A percentile compares a stretch with the other conserved stretches of the same genome.
phyloP scores from a whole-genome alignment of 2,797 vertebrate genomes.

The Bryconaethiops microstoma region DNA sequence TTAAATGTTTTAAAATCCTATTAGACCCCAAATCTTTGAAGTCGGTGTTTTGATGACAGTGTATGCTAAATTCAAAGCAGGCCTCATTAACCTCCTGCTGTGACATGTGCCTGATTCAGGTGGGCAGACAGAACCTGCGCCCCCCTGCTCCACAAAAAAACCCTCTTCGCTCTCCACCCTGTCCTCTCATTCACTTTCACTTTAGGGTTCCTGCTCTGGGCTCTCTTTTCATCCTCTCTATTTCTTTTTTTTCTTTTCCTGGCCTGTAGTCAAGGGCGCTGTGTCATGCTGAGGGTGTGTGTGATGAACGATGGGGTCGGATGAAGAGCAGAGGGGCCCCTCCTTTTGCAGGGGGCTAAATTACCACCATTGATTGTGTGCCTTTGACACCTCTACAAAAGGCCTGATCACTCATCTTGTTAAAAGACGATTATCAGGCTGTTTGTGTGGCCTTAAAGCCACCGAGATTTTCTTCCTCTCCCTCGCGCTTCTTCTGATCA shows the following conservation, averaged over 20 bases:
- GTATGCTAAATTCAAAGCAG: not conserved
- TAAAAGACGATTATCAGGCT: constrained; percentile 79
- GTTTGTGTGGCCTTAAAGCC: constrained; percentile 78
- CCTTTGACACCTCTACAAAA: constrained; percentile 73
- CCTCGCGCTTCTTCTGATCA: constrained; percentile 52
- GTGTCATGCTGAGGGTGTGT: constrained; percentile 58
- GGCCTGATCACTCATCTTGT: constrained; percentile 80
- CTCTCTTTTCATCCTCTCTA: not conserved
- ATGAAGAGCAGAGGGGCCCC: constrained; percentile 47
- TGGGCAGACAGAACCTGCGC: not conserved
- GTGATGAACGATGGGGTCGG: constrained; percentile 46
- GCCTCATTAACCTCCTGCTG: not conserved
- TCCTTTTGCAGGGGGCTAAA: constrained; percentile 66
- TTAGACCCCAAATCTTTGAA: not conserved
- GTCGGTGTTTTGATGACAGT: not conserved
- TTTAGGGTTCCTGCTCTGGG: not conserved
- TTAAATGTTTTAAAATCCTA: not conserved
- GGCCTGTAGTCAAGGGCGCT: constrained; percentile 49
- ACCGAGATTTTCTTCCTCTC: constrained; percentile 67
- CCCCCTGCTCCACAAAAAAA: not conserved
- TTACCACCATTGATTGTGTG: constrained; percentile 78
- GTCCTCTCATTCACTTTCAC: constrained; percentile 17
- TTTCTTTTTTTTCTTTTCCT: constrained; percentile 27
- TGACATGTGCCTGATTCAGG: not conserved
- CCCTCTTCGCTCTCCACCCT: constrained; percentile 43